Evolutionary conservation across 2,797 vertebrate species (phyloP).

Genomic region (Toxotes lorentzi): DNA sequence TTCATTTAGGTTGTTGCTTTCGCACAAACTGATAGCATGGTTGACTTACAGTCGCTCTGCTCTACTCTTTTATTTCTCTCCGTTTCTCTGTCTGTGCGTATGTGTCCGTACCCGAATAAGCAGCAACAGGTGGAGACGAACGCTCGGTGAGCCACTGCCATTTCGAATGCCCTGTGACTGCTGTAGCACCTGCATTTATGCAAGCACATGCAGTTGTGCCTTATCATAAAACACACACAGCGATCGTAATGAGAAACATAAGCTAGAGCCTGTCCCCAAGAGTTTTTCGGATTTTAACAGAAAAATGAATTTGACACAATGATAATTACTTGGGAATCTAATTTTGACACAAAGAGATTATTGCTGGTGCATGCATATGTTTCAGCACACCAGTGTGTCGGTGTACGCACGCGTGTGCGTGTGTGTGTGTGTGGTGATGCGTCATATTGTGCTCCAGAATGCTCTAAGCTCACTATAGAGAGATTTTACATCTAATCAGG

Average conservation of each 20-base stretch:
- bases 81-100: constrained; percentile 24
- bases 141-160: constrained; percentile 1
- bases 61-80: constrained; percentile 49
- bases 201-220: constrained; percentile 12
- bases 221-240: constrained; percentile 14
- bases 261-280: constrained; percentile 10
- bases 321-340: constrained; percentile 34
- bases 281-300: constrained; percentile 28
- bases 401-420: background rate
- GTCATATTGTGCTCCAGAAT: constrained; percentile 60
- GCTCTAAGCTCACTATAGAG: constrained; percentile 72
- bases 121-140: constrained; percentile 24
- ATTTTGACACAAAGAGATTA: constrained; percentile 26
- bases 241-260: constrained; percentile 42
- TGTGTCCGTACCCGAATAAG: constrained; percentile 2
- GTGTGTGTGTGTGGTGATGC: background rate
- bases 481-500: constrained; percentile 64
- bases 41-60: constrained; percentile 58
- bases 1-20: constrained; percentile 70
- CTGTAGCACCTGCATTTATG: constrained; percentile 11
- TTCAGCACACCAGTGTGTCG: background rate
- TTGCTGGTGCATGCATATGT: constrained; percentile 7
- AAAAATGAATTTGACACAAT: constrained; percentile 23
- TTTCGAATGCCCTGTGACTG: constrained; percentile 27
- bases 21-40: constrained; percentile 38